A percentile compares a stretch with the other conserved stretches of the same genome.
Conservation (phyloP, 1,140 invertebrate genomes). For the Radopholus similis region DNA sequence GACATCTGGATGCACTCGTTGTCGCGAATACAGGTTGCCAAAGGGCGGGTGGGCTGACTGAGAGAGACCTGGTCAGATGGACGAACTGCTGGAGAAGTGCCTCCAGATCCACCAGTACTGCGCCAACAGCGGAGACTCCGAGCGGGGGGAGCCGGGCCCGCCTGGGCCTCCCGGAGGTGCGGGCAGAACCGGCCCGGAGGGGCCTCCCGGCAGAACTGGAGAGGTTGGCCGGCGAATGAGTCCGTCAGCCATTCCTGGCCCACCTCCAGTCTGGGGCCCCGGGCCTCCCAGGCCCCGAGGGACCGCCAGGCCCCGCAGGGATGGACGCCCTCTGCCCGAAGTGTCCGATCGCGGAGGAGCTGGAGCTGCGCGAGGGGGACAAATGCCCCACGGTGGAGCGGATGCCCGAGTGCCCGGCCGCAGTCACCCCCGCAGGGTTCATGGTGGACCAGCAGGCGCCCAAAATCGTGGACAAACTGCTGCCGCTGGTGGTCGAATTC, state of each 20-base stretch:
- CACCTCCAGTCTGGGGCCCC: slow-evolving; percentile 11
- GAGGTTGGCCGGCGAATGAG: neutral
- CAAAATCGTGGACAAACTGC: slow-evolving; percentile 29
- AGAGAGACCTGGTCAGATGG: slow-evolving; percentile 38
- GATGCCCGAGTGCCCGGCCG: slow-evolving; percentile 1
- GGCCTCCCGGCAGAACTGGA: neutral
- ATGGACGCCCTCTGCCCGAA: slow-evolving; percentile 43
- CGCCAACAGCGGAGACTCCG: slow-evolving; percentile 33
- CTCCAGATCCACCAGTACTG: slow-evolving; percentile 57
- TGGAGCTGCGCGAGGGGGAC: slow-evolving; percentile 15
- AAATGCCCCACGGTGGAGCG: slow-evolving; percentile 39
- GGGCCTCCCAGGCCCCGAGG: slow-evolving; percentile 39
- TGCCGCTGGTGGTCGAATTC: slow-evolving; percentile 50
- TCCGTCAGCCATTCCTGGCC: neutral
- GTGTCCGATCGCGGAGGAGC: slow-evolving; percentile 47
- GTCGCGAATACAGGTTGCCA: slow-evolving; percentile 48
- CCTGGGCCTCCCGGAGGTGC: slow-evolving; percentile 28
- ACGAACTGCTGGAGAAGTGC: slow-evolving; percentile 56
- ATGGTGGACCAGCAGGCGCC: slow-evolving; percentile 19
- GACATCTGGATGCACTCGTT: slow-evolving; percentile 54
- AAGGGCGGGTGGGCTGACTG: neutral
- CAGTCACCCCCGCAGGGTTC: neutral
- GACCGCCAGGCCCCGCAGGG: slow-evolving; percentile 9
- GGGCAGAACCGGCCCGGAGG: slow-evolving; percentile 2
- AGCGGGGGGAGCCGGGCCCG: slow-evolving; percentile 46